Conservation (phyloP, 2,888 invertebrate species). For the Alloplasta piceator region DNA sequence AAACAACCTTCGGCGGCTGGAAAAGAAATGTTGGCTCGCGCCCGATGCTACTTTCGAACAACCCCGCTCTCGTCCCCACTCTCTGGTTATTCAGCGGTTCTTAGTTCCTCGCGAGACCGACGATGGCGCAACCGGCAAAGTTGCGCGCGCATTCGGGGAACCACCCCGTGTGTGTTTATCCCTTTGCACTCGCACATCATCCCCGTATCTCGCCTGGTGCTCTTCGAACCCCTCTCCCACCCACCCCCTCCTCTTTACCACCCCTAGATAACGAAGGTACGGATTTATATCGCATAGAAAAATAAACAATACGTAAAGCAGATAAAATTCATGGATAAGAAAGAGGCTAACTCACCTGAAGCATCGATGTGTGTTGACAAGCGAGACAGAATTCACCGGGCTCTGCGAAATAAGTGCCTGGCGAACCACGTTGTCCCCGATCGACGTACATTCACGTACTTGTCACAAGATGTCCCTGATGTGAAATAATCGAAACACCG, state of each 20-base stretch:
- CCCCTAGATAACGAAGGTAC: background rate
- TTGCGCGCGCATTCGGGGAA: slow-evolving; percentile 53
- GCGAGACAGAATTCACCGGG: slow-evolving; percentile 72
- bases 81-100: background rate
- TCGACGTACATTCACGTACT: slow-evolving; percentile 72
- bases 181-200: slow-evolving; percentile 13
- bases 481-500: background rate
- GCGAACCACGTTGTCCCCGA: slow-evolving; percentile 70
- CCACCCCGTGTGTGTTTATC: slow-evolving; percentile 44
- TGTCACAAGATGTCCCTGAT: background rate
- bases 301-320: background rate
- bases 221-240: background rate
- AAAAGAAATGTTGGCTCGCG: background rate
- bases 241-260: background rate
- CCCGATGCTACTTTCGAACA: background rate
- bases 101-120: slow-evolving; percentile 19
- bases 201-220: background rate
- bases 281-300: background rate
- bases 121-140: slow-evolving; percentile 20
- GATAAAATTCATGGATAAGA: background rate
- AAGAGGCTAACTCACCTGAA: slow-evolving; percentile 75
- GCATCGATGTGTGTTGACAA: slow-evolving; percentile 79
- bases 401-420: slow-evolving; percentile 70
- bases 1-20: no score
- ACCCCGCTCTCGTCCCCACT: background rate